These are phyloP conservation scores for Meda fulgida DNA, from an alignment of 2,797 vertebrate genomes.

Conservation along the genomic window DNA sequence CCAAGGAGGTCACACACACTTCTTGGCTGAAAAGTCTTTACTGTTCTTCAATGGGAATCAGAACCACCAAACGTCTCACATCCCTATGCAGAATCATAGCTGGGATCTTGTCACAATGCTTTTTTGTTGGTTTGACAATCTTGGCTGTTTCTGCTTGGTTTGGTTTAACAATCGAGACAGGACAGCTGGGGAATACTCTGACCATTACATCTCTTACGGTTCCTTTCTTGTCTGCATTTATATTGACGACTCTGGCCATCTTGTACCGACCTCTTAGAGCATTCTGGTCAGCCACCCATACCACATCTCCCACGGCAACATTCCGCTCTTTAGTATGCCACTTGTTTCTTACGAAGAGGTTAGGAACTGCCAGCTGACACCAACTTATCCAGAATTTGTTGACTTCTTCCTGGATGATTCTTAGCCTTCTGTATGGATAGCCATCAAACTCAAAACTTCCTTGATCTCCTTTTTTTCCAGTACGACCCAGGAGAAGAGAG, in stretches of 20 bases:
- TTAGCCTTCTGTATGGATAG: too few species aligned
- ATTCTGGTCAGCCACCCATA: background rate
- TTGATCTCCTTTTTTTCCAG: too few species aligned
- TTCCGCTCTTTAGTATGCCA: too few species aligned
- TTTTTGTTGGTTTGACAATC: background rate
- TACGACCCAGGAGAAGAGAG: too few species aligned
- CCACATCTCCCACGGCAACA: too few species aligned
- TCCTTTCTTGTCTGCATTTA: background rate
- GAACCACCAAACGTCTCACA: conserved; percentile 11
- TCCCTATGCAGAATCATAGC: conserved; percentile 44
- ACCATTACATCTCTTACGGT: conserved; percentile 2
- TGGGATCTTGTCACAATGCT: conserved; percentile 8
- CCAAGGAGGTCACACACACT: conserved; percentile 13
- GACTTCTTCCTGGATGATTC: too few species aligned
- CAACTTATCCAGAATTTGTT: too few species aligned
- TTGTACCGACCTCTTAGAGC: background rate
- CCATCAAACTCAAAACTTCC: too few species aligned
- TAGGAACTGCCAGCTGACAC: too few species aligned
- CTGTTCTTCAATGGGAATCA: conserved; percentile 21
- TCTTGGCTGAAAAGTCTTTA: background rate
- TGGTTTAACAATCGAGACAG: background rate
- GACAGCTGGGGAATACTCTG: conserved; percentile 19
- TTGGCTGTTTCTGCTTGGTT: background rate
- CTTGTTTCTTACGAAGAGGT: too few species aligned
- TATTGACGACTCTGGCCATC: background rate